Percentiles rank a stretch among this genome's conserved stretches.
phyloP scores from a whole-genome alignment of 2,888 invertebrate species.

The Drosophila parthenogenetica region DNA sequence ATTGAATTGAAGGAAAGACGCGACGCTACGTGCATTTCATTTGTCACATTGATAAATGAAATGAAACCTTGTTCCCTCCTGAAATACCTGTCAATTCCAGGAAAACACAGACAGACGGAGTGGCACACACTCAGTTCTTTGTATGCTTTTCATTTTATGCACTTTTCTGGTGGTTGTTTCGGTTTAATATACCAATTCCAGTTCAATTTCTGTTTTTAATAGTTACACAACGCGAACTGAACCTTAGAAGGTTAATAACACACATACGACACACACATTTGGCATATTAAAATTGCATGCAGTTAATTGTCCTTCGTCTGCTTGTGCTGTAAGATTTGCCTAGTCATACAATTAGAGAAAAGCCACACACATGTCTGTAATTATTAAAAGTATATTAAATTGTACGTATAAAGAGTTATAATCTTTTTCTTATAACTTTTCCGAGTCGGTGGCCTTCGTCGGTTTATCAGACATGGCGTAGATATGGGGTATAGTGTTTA shows the following conservation, averaged over 20 bases:
- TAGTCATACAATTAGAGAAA: slow-evolving; percentile 12
- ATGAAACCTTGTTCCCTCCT: slow-evolving; percentile 50
- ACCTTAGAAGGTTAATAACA: too few relatives aligned
- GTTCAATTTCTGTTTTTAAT: slow-evolving; percentile 61
- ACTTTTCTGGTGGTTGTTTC: slow-evolving; percentile 77
- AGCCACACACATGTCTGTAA: slow-evolving; percentile 11
- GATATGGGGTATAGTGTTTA: accelerated
- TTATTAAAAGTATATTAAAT: slow-evolving; percentile 25
- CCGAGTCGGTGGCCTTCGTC: slow-evolving; percentile 55
- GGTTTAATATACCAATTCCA: slow-evolving; percentile 67
- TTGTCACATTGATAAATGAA: slow-evolving; percentile 76
- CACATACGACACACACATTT: slow-evolving; percentile 17
- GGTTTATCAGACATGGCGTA: slow-evolving; percentile 33
- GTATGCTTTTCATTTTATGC: slow-evolving; percentile 72
- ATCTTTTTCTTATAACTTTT: slow-evolving; percentile 32
- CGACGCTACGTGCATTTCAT: slow-evolving; percentile 51
- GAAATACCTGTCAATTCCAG: slow-evolving; percentile 70
- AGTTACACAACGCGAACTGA: slow-evolving; percentile 42
- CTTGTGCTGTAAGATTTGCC: slow-evolving; percentile 17
- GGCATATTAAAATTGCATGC: slow-evolving; percentile 73
- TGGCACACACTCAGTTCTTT: slow-evolving; percentile 10
- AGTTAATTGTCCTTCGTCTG: slow-evolving; percentile 70
- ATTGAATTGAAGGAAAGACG: slow-evolving; percentile 18
- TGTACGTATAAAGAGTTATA: slow-evolving; percentile 26
- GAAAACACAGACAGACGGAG: slow-evolving; percentile 23